phyloP scores from a whole-genome alignment of 2,888 invertebrate genomes.

The Vesta saturnalis region DNA sequence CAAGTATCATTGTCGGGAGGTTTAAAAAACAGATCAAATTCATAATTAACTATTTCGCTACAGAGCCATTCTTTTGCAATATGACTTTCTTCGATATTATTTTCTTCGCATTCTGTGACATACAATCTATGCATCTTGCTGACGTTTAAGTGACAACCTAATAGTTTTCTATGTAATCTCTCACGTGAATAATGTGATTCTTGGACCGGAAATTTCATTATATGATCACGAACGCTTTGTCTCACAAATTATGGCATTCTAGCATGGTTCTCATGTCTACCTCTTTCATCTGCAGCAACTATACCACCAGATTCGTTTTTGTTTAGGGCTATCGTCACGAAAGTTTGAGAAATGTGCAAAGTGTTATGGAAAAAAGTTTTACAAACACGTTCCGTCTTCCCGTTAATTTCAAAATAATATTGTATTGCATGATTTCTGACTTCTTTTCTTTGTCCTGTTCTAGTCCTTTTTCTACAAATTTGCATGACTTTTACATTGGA shows the following conservation, averaged over 20 bases:
- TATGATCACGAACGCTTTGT: slow-evolving; percentile 8
- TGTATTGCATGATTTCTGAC: neutral
- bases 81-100: neutral
- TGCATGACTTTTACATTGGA: neutral
- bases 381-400: neutral
- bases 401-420: neutral
- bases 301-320: slow-evolving; percentile 13
- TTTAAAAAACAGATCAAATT: neutral
- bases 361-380: neutral
- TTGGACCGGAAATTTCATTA: slow-evolving; percentile 14
- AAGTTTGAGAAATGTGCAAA: neutral
- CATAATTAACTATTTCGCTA: neutral
- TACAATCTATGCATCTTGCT: slow-evolving; percentile 3
- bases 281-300: slow-evolving; percentile 13
- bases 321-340: neutral
- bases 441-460: neutral
- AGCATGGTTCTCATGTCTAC: slow-evolving; percentile 9
- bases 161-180: slow-evolving; percentile 16
- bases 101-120: neutral
- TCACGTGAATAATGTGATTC: slow-evolving; percentile 21
- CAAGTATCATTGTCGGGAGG: neutral
- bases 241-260: slow-evolving; percentile 5
- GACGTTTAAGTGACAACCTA: slow-evolving; percentile 6
- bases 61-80: neutral
- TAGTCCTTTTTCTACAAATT: neutral